Evolutionary conservation across 2,888 invertebrate species (phyloP).

Genomic region (Tortricodes alternella): DNA sequence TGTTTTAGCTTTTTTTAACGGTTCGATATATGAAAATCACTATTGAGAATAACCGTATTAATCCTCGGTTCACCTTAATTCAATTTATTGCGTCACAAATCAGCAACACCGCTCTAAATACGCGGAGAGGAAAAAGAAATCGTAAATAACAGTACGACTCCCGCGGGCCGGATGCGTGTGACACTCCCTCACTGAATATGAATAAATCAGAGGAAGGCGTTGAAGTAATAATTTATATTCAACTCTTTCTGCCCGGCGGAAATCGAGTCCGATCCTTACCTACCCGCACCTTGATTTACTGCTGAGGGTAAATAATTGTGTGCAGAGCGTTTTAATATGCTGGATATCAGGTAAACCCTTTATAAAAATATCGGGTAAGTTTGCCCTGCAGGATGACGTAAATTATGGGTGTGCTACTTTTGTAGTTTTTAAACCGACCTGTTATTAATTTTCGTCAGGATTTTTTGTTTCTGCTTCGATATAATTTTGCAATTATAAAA

Average conservation of each 20-base stretch:
- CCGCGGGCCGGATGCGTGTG: conserved; percentile 52
- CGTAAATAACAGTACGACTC: conserved; percentile 53
- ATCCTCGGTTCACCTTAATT: conserved; percentile 9
- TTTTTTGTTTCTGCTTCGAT: no score
- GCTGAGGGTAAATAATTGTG: conserved; percentile 25
- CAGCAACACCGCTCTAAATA: conserved; percentile 34
- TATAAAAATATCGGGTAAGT: neutral
- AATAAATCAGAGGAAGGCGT: conserved; percentile 64
- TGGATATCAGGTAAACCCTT: neutral
- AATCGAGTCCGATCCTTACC: conserved; percentile 42
- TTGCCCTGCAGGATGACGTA: no score
- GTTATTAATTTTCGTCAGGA: no score
- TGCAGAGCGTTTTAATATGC: conserved; percentile 23
- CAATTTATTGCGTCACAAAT: conserved; percentile 27
- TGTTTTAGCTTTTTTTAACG: no score
- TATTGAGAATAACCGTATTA: conserved; percentile 1
- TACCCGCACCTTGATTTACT: conserved; percentile 32
- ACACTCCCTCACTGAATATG: conserved; percentile 50
- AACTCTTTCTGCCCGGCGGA: conserved; percentile 46
- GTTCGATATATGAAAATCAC: no score
- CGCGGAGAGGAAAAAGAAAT: conserved; percentile 44
- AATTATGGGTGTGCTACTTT: no score
- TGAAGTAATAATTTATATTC: conserved; percentile 61
- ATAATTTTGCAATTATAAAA: no score
- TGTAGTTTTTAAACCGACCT: no score